These are phyloP conservation scores for Hermodice carunculata DNA, from an alignment of 2,888 invertebrate species.

Conservation along the genomic window DNA sequence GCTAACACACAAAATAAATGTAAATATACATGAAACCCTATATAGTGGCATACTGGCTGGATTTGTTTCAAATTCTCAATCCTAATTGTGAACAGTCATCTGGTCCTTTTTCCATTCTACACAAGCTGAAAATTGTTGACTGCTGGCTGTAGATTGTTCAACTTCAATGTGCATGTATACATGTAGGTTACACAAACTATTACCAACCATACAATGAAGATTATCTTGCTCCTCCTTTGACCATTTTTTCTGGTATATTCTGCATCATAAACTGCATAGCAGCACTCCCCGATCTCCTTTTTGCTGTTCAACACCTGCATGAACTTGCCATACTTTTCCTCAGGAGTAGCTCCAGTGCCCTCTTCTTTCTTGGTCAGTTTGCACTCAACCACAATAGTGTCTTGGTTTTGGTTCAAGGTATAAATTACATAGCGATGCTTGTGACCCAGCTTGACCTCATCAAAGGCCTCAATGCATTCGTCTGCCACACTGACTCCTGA, in stretches of 20 bases:
- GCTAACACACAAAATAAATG: too few relatives aligned
- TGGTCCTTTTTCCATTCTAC: too few relatives aligned
- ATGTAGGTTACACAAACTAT: too few relatives aligned
- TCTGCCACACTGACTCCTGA: conserved; percentile 97
- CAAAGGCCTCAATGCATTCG: conserved; percentile 93
- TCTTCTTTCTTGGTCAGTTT: conserved; percentile 5
- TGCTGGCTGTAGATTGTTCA: too few relatives aligned
- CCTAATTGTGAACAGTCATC: too few relatives aligned
- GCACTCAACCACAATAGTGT: conserved; percentile 15
- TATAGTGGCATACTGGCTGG: too few relatives aligned
- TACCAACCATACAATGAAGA: conserved; percentile 46
- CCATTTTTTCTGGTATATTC: conserved; percentile 85
- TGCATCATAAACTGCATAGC: conserved; percentile 96
- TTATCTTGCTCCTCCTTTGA: conserved; percentile 23
- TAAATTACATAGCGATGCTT: conserved; percentile 95
- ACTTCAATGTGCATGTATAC: too few relatives aligned
- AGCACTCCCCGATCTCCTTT: conserved; percentile 88
- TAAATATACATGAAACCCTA: too few relatives aligned
- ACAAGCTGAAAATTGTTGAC: too few relatives aligned
- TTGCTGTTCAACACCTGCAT: conserved; percentile 84
- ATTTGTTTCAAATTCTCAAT: too few relatives aligned
- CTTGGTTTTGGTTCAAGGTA: conserved; percentile 75
- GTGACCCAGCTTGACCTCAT: conserved; percentile 97
- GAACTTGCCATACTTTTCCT: conserved; percentile 92
- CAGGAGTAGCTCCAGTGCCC: conserved; percentile 65